Base-by-base conservation (phyloP, 1,140 invertebrate genomes). In the Rhizoglyphus robini region DNA sequence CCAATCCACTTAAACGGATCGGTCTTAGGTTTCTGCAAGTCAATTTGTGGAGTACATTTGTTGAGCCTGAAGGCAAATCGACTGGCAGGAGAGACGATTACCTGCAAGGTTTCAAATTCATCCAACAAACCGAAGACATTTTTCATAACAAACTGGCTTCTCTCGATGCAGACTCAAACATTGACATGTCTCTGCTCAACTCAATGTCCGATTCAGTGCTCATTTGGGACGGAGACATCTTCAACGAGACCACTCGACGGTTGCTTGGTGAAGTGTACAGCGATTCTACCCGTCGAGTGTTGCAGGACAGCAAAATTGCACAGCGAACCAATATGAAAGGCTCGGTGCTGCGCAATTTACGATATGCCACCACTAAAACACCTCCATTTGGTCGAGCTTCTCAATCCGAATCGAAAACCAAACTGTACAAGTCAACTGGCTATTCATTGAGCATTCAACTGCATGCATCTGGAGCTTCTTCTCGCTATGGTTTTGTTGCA, bases 401-500 rank as follows among this genome's bases (percentile, higher is more conserved):
- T n/a, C 32, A 47, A 58, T 13, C 30, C 18, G 25, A n/a, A 20
- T 20, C 54, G 27, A 68, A 67, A 46, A 32, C 32, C 3, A 47
- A 48, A 23, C 67, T 68, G 63, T 73, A 66, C 49, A 62, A 66
- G 32, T 70, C 70, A 8, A 49, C 66, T 11, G 70, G 69, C 13
- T 69, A 67, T 0, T 89, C 88, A 70, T 77, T 99, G 60, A 94
- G 90, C 72, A 78, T 99, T 2, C 87, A 90, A 74, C 75, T 99
- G 13, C 91, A 96, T 72, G 91, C 93, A 0, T 95, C 92, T 67
- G 93, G 94, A 38, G 93, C 92, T 0, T 89, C 89, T 48, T 85
- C 84, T 30, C 79, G 83, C n/a, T 88, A 95, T 76, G 96, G 96
- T 62, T 99, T 99, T 74, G 88, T 99, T 69, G 96, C 95, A 18